phyloP scores from a whole-genome alignment of 2,113 vertebrate genomes.

The Microtus montanus region DNA sequence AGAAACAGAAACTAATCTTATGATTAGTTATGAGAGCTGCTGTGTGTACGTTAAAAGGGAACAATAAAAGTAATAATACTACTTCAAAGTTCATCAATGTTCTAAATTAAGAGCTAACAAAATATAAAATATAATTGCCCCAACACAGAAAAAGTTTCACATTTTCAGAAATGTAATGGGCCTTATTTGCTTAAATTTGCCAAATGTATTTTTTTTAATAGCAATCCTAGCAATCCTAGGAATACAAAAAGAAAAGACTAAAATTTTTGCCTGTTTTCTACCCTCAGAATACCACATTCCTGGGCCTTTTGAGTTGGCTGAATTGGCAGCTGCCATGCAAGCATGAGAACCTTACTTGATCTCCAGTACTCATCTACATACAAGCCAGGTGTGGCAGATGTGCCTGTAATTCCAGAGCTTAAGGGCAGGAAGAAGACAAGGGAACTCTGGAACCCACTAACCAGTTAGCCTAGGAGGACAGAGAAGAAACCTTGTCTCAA shows the following conservation, averaged over 20 bases:
- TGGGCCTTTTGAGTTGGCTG: neutral
- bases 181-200: neutral
- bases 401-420: neutral
- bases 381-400: neutral
- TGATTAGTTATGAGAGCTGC: neutral
- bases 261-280: neutral
- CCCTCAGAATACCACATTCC: conserved; percentile 38
- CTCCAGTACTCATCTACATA: neutral
- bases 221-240: neutral
- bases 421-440: neutral
- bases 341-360: too few species aligned
- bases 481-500: neutral
- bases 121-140: neutral
- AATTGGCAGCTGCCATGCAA: neutral
- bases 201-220: neutral
- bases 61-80: neutral
- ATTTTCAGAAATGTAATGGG: neutral
- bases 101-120: conserved; percentile 25
- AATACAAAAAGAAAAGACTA: neutral
- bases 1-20: neutral
- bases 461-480: neutral
- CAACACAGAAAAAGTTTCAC: neutral
- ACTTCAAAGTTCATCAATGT: conserved; percentile 28
- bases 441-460: neutral
- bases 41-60: neutral